Conservation (phyloP, 2,888 invertebrate species). For the Argyresthia goedartella region DNA sequence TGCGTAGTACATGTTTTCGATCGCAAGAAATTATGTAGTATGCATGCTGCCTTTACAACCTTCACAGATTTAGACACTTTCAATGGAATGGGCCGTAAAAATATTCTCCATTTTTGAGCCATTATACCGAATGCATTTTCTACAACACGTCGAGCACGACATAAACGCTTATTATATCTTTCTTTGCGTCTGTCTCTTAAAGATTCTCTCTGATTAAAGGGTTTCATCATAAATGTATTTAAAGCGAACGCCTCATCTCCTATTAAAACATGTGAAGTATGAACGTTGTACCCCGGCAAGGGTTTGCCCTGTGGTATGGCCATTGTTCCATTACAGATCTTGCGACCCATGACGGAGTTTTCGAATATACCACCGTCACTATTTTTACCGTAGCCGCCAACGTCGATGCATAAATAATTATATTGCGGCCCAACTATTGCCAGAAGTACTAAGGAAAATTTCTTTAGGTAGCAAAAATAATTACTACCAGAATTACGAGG, state of each 20-base stretch:
- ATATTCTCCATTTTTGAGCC: too few relatives aligned
- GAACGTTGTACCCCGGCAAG: slow-evolving; percentile 4
- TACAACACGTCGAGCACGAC: neutral
- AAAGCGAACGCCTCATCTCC: slow-evolving; percentile 12
- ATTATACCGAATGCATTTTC: too few relatives aligned
- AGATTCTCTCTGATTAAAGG: neutral
- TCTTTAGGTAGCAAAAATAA: slow-evolving; percentile 5
- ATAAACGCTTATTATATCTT: too few relatives aligned
- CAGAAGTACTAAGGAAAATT: slow-evolving; percentile 6
- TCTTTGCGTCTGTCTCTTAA: neutral
- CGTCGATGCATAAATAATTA: slow-evolving; percentile 5
- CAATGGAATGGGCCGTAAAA: too few relatives aligned
- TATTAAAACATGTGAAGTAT: slow-evolving; percentile 11
- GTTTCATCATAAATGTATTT: slow-evolving; percentile 11
- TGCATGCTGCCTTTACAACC: too few relatives aligned
- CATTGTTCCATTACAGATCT: neutral
- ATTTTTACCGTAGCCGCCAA: neutral
- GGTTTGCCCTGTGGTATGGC: slow-evolving; percentile 5
- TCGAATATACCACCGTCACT: neutral
- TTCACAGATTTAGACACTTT: too few relatives aligned
- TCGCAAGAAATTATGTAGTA: too few relatives aligned
- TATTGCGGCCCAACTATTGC: slow-evolving; percentile 8
- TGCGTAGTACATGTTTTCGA: too few relatives aligned
- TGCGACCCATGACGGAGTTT: neutral
- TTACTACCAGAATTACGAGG: slow-evolving; percentile 8